A percentile compares a stretch with the other conserved stretches of the same genome.
Evolutionary conservation across 1,140 invertebrate genomes (phyloP).

Genomic region (Leucophenga varia): DNA sequence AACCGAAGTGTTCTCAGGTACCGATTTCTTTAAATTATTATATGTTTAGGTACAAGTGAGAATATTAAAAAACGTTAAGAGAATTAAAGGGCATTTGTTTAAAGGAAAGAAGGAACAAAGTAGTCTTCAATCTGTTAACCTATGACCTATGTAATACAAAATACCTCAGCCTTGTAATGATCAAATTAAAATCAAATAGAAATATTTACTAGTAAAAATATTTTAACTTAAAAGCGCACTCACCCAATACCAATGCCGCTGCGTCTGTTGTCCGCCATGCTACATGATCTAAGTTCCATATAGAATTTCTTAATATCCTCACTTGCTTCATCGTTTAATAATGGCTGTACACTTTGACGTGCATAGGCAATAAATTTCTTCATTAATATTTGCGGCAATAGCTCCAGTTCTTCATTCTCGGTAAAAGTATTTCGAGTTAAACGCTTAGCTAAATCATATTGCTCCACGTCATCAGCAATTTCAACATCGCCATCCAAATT

Average conservation of each 20-base stretch:
- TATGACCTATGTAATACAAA: too few species aligned
- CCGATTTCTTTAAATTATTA: too few species aligned
- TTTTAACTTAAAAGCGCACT: slow-evolving; percentile 13
- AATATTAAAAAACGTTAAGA: too few species aligned
- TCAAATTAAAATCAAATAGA: slow-evolving; percentile 21
- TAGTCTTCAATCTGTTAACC: too few species aligned
- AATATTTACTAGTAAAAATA: slow-evolving; percentile 5
- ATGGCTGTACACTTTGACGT: slow-evolving; percentile 82
- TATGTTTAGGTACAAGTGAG: too few species aligned
- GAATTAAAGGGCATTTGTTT: too few species aligned
- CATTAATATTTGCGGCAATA: slow-evolving; percentile 73
- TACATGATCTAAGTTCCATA: slow-evolving; percentile 65
- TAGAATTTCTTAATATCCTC: slow-evolving; percentile 79
- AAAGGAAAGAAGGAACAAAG: too few species aligned
- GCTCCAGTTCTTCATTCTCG: slow-evolving; percentile 65
- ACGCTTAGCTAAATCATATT: slow-evolving; percentile 59
- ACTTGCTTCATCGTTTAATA: slow-evolving; percentile 70
- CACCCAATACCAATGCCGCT: slow-evolving; percentile 33
- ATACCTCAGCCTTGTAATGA: too few species aligned
- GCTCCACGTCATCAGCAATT: slow-evolving; percentile 22
- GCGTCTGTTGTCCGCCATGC: slow-evolving; percentile 7
- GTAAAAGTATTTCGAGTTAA: slow-evolving; percentile 59
- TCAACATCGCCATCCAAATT: slow-evolving; percentile 2
- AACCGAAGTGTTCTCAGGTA: too few species aligned
- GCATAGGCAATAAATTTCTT: slow-evolving; percentile 91